Evolutionary conservation across 2,888 invertebrate genomes (phyloP), one percentile per base, ranked within the genome.

Genomic region (Ctena decussata): DNA sequence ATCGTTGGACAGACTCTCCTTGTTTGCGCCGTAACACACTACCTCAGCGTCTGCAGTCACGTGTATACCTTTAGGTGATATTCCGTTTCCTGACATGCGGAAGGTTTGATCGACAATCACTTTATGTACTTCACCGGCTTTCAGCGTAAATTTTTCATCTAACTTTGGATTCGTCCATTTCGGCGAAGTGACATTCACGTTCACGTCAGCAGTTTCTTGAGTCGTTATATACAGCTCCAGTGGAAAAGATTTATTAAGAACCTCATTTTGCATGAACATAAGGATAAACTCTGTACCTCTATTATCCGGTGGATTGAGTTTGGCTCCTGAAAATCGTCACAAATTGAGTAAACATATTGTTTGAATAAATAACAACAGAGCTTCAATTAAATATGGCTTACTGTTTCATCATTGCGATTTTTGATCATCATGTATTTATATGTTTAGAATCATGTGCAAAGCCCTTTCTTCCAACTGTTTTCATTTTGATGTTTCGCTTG

Each of bases 201-300:
- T 82, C 11, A 91, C 90, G 24, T 72, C 76, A 15, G 82, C 70
- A 44, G 82, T 86, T 72, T 87, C 85, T 60, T 84, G 82, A 1
- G 91, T 90, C 15, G 92, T 88, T 0, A 90, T 80, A 49, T 91
- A 91, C 1, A 92, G 77, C 69, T 91, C 92, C 12, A 90, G 81
- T 32, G 82, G 76, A 74, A 87, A 90, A 2, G 49, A 77, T 41
- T 80, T 77, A 8, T 83, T 65, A 11, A 81, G 82, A n/a, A 80
- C 74, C 21, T 80, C 53, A 69, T 92, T 92, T 77, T 92, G 90
- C 91, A 91, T 92, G 32, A 87, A 92, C 77, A 89, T 90, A 0
- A 92, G 70, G 18, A 91, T 81, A 72, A 91, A 92, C 72, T 91
- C 90, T 0, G 77, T 73, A 6, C 92, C 92, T 77, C 82, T 85